Percentiles rank a stretch among this genome's conserved stretches.
Evolutionary conservation across 2,888 invertebrate species (phyloP).

Genomic region (Sesia apiformis): DNA sequence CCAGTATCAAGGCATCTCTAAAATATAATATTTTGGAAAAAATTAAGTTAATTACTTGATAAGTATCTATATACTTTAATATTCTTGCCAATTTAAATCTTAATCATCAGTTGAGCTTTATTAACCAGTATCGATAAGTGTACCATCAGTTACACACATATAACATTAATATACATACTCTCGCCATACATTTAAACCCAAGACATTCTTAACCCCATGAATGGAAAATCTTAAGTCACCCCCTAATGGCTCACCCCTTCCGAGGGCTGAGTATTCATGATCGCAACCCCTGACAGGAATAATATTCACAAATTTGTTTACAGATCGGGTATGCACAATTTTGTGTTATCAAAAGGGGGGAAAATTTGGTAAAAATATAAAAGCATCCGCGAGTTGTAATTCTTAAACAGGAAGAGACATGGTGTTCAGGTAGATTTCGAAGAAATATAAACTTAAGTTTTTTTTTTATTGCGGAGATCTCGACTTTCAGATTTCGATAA

Average conservation of each 20-base stretch:
- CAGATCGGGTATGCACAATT: slow-evolving; percentile 41
- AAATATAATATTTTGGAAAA: too few species aligned
- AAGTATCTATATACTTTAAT: too few species aligned
- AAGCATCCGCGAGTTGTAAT: neutral
- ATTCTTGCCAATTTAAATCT: too few species aligned
- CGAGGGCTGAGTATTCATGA: slow-evolving; percentile 46
- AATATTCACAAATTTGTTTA: slow-evolving; percentile 72
- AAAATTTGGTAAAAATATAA: slow-evolving; percentile 16
- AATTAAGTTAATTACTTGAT: too few species aligned
- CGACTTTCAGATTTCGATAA: too few species aligned
- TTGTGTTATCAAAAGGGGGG: neutral
- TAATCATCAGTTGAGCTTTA: too few species aligned
- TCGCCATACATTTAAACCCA: slow-evolving; percentile 39
- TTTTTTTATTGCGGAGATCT: too few species aligned
- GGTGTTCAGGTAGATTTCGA: too few species aligned
- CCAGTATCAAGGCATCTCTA: too few species aligned
- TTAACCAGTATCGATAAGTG: too few species aligned
- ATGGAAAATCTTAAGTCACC: slow-evolving; percentile 50
- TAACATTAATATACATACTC: neutral
- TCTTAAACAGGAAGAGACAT: neutral
- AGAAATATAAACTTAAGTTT: too few species aligned
- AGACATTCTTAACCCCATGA: slow-evolving; percentile 52
- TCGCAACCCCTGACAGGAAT: slow-evolving; percentile 37
- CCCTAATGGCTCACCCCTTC: slow-evolving; percentile 53
- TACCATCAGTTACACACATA: too few species aligned